These are phyloP conservation scores for Auanema freiburgensis DNA, from an alignment of 2,888 invertebrate species.

Conservation along the genomic window DNA sequence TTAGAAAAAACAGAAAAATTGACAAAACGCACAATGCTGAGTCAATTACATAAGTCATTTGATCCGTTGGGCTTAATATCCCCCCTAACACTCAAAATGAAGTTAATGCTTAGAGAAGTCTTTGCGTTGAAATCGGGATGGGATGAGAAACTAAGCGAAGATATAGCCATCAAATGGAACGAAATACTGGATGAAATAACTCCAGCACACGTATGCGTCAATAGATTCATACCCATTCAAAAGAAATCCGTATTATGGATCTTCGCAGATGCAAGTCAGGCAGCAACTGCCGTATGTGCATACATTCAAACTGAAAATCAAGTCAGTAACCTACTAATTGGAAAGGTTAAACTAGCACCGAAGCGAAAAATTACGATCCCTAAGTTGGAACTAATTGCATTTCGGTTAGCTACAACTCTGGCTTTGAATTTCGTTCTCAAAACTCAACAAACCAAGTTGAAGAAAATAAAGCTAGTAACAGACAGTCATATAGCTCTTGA, in stretches of 20 bases:
- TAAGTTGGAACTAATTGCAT: not conserved
- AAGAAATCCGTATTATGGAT: not conserved
- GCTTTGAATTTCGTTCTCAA: not conserved
- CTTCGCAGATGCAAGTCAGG: not conserved
- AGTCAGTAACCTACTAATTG: not conserved
- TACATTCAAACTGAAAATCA: not conserved
- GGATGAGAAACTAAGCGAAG: not conserved
- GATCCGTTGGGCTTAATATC: slow-evolving; percentile 5
- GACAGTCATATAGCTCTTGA: not conserved
- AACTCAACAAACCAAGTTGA: not conserved
- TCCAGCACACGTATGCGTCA: not conserved
- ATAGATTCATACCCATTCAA: not conserved
- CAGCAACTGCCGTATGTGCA: no score
- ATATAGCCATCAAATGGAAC: not conserved
- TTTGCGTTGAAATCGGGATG: not conserved
- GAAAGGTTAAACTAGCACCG: slow-evolving; percentile 2
- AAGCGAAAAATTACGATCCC: not conserved
- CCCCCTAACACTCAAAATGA: not conserved
- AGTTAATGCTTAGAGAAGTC: not conserved
- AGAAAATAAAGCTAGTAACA: not conserved
- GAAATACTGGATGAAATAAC: not conserved
- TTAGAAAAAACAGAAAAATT: not conserved
- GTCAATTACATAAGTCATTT: not conserved
- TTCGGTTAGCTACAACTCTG: not conserved
- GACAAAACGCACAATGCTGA: no score